Evolutionary conservation across 2,888 invertebrate species (phyloP).

Genomic region (Eristalinus sepulchralis): DNA sequence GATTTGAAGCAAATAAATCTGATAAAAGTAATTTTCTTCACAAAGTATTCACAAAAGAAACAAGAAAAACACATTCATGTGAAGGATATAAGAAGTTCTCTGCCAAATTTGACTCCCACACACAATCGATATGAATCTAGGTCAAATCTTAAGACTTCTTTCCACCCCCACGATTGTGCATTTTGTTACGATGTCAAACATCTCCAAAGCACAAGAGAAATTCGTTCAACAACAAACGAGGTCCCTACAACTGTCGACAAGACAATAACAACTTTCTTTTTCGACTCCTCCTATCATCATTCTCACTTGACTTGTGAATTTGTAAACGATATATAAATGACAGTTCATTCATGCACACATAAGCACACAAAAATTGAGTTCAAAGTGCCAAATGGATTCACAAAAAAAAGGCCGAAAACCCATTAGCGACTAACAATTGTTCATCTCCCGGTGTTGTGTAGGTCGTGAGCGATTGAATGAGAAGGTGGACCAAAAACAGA

Average conservation of each 20-base stretch:
- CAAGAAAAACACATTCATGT: neutral
- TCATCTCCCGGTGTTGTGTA: neutral
- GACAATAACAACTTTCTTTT: conserved; percentile 52
- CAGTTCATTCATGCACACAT: neutral
- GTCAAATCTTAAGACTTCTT: neutral
- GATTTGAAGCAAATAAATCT: neutral
- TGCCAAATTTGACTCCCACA: neutral
- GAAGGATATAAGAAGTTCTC: neutral
- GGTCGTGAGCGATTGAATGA: conserved; percentile 3
- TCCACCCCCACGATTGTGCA: neutral
- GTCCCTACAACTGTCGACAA: neutral
- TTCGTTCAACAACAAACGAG: conserved; percentile 1
- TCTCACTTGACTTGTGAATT: conserved; percentile 11
- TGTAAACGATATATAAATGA: conserved; percentile 22
- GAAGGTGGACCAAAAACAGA: neutral
- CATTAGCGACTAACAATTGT: conserved; percentile 27
- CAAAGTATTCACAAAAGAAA: neutral
- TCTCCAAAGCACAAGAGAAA: conserved; percentile 5
- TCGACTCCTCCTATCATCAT: neutral
- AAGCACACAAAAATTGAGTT: conserved; percentile 12
- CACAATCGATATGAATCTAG: neutral
- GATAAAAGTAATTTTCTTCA: neutral
- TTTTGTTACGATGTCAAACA: neutral
- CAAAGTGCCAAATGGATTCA: conserved; percentile 27
- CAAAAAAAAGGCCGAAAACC: conserved; percentile 17